Base-by-base conservation (phyloP, 2,888 invertebrate genomes). In the Ennomos quercinarius region DNA sequence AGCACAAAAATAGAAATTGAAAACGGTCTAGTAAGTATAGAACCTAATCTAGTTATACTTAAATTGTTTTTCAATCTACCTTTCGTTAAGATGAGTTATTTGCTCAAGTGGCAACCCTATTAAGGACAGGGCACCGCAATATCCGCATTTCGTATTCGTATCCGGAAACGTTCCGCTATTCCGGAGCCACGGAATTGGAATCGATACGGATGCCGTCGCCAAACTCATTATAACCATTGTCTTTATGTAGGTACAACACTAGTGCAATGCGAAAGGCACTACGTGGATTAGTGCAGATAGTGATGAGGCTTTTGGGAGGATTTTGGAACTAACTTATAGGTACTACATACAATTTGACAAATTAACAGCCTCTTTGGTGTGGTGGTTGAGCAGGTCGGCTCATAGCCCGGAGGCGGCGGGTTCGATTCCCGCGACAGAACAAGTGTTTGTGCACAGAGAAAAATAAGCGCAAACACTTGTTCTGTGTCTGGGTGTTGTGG, bases 101-200 rank as follows among this genome's bases (percentile, higher is more conserved):
- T 47, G 13, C 34, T 17, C 39, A 55, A 35, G 35, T 10, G 53
- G 27, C 64, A 68, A 34, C 68, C 68, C 68, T 68, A 59, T 45
- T 57, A 61, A 57, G 64, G 10, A 11, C 61, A 68, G 66, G 60
- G 42, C 64, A 38, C 72, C 68, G 77, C 76, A 80, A 82, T 81
- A 82, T 80, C 80, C 81, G 81, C 73, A 74, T 73, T 80, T 71
- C 59, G 80, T 80, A 80, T 77, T 81, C 77, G 71, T 65, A 71
- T 69, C 72, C 74, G 76, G 72, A 73, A 70, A 64, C 69, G 65
- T 66, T 72, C 37, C 27, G 49, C 45, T 35, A 53, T 56, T 48
- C 49, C 37, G 67, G 66, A 71, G 74, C 68, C 67, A 63, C 73
- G 55, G 68, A 71, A 76, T 76, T 72, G 71, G 68, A 63, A 65